Conservation (phyloP, 2,888 invertebrate genomes). For the Sylvicola cinctus region DNA sequence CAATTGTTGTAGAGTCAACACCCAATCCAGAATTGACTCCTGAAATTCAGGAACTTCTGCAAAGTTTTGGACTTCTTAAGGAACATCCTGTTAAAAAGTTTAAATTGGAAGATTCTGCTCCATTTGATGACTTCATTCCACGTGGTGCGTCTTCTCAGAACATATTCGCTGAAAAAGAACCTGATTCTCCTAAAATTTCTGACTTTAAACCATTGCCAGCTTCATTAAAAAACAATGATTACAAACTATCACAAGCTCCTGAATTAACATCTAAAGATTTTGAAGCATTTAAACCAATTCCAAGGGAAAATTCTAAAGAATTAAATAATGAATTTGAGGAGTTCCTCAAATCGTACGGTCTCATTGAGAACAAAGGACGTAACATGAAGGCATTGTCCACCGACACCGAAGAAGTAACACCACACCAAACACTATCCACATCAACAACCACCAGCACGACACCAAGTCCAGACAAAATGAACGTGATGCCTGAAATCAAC, state of each 20-base stretch:
- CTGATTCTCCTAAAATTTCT: slow-evolving; percentile 10
- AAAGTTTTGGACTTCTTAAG: slow-evolving; percentile 25
- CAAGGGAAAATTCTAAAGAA: slow-evolving; percentile 10
- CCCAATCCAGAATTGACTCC: slow-evolving; percentile 9
- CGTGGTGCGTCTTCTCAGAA: slow-evolving; percentile 12
- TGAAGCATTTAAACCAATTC: slow-evolving; percentile 22
- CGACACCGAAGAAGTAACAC: not conserved
- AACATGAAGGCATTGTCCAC: slow-evolving; percentile 6
- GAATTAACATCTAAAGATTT: slow-evolving; percentile 20
- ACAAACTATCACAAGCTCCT: slow-evolving; percentile 8
- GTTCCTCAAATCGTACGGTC: slow-evolving; percentile 23
- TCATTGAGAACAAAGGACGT: slow-evolving; percentile 16
- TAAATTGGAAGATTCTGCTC: not conserved
- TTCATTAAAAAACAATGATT: slow-evolving; percentile 2
- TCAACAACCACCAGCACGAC: not conserved
- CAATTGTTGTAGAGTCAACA: slow-evolving; percentile 9
- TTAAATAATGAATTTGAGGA: slow-evolving; percentile 21
- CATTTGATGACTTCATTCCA: slow-evolving; percentile 8
- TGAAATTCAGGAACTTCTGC: slow-evolving; percentile 23
- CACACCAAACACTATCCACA: not conserved
- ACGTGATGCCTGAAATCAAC: slow-evolving; percentile 11
- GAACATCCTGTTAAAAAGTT: slow-evolving; percentile 3
- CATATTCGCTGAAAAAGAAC: slow-evolving; percentile 5
- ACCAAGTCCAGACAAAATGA: slow-evolving; percentile 3
- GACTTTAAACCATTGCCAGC: slow-evolving; percentile 24